phyloP scores from a whole-genome alignment of 1,140 invertebrate genomes.

The Hylaeus anthracinus region DNA sequence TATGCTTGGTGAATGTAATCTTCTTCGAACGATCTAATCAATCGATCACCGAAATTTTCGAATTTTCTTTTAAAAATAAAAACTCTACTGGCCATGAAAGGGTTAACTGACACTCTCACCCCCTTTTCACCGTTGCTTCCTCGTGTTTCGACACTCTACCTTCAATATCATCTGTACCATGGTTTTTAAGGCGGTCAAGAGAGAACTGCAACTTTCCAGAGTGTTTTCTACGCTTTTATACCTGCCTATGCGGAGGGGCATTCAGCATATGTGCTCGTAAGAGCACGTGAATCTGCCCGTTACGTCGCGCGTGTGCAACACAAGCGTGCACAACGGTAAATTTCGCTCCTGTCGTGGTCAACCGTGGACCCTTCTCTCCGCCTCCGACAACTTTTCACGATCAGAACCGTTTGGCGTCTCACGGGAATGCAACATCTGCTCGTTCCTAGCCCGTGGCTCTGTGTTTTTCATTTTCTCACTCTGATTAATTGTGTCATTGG shows the following conservation, averaged over 20 bases:
- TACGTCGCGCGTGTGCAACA: constrained; percentile 16
- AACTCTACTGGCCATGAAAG: too few relatives aligned
- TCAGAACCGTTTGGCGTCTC: neutral
- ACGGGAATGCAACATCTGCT: neutral
- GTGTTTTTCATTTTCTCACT: too few relatives aligned
- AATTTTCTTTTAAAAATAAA: too few relatives aligned
- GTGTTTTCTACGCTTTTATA: constrained; percentile 77
- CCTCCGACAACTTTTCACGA: constrained; percentile 8
- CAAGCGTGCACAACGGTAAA: constrained; percentile 11
- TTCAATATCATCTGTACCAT: constrained; percentile 73
- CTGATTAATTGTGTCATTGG: too few relatives aligned
- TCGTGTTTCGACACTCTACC: constrained; percentile 64
- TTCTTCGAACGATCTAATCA: too few relatives aligned
- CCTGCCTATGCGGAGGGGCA: constrained; percentile 18
- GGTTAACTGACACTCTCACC: neutral
- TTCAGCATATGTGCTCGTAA: constrained; percentile 27
- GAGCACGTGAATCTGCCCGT: constrained; percentile 37
- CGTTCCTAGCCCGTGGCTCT: too few relatives aligned
- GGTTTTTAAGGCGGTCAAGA: constrained; percentile 71
- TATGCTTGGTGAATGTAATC: too few relatives aligned
- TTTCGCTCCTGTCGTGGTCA: constrained; percentile 32
- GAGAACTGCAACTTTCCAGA: constrained; percentile 76
- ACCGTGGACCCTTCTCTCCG: neutral
- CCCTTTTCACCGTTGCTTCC: neutral
- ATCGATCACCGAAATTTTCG: too few relatives aligned